A percentile compares a stretch with the other conserved stretches of the same genome.
Evolutionary conservation across 2,797 vertebrate species (phyloP).

Genomic region (Vireo griseus): DNA sequence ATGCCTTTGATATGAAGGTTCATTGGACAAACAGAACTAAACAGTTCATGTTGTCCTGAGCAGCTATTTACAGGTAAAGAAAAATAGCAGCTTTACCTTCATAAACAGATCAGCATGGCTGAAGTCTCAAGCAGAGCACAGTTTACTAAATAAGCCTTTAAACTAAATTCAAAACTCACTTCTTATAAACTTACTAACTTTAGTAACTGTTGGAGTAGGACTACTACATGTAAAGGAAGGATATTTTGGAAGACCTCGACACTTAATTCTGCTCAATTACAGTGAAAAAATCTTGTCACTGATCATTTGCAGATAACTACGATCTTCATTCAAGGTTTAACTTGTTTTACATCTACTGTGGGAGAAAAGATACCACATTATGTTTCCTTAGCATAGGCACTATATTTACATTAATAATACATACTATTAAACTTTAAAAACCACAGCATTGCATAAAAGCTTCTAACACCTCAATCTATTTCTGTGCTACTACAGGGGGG

Average conservation of each 20-base stretch:
- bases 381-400: background rate
- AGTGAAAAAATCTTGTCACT: background rate
- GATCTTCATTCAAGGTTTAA: background rate
- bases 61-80: slow-evolving; percentile 37
- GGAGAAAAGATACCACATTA: background rate
- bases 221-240: background rate
- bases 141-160: background rate
- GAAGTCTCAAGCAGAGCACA: background rate
- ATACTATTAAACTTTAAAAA: background rate
- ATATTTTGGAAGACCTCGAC: background rate
- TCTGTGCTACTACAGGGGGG: background rate
- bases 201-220: background rate
- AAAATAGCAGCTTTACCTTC: slow-evolving; percentile 1
- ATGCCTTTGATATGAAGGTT: background rate
- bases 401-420: background rate
- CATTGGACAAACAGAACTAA: slow-evolving; percentile 24
- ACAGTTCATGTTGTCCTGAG: background rate
- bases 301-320: background rate
- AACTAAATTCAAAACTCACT: background rate
- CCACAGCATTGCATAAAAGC: background rate
- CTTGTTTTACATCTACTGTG: background rate
- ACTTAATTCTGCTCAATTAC: background rate
- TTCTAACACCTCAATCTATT: background rate
- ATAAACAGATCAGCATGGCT: background rate
- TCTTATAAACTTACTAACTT: background rate